Percentiles rank a stretch among this genome's conserved stretches.
Evolutionary conservation across 2,888 invertebrate genomes (phyloP).

Genomic region (Mimas tiliae): DNA sequence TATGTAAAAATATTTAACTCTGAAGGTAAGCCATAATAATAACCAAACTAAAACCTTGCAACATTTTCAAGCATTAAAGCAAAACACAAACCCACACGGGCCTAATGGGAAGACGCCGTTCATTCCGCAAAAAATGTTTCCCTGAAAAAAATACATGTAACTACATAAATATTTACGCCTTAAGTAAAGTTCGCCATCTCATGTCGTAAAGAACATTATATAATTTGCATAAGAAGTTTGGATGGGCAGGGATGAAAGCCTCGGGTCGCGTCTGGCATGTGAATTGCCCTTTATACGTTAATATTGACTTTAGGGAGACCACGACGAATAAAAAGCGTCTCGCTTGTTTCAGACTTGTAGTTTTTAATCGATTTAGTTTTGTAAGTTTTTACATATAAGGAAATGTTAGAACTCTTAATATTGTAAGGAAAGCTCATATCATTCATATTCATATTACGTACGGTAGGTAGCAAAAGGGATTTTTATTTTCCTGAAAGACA

Average conservation of each 20-base stretch:
- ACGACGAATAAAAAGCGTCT: slow-evolving; percentile 17
- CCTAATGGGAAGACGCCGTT: slow-evolving; percentile 25
- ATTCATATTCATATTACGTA: too few relatives aligned
- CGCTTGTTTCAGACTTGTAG: neutral
- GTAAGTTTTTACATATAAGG: neutral
- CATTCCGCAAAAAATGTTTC: slow-evolving; percentile 38
- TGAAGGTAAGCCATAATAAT: too few relatives aligned
- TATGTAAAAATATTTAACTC: too few relatives aligned
- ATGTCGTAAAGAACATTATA: slow-evolving; percentile 80
- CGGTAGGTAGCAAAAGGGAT: too few relatives aligned
- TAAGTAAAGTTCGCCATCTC: slow-evolving; percentile 80
- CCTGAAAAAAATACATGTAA: slow-evolving; percentile 55
- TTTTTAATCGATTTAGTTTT: slow-evolving; percentile 6
- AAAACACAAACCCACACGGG: neutral
- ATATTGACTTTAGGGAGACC: slow-evolving; percentile 49
- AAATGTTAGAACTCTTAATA: neutral
- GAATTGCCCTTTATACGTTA: slow-evolving; percentile 71
- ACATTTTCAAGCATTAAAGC: slow-evolving; percentile 4
- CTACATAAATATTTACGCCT: slow-evolving; percentile 74
- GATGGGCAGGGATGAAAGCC: slow-evolving; percentile 80
- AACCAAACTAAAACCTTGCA: neutral
- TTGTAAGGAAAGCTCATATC: neutral
- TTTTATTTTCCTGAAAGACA: too few relatives aligned
- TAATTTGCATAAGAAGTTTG: slow-evolving; percentile 83
- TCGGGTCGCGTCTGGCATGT: slow-evolving; percentile 75